phyloP scores from a whole-genome alignment of 2,888 invertebrate species.

The Sialis lutaria region DNA sequence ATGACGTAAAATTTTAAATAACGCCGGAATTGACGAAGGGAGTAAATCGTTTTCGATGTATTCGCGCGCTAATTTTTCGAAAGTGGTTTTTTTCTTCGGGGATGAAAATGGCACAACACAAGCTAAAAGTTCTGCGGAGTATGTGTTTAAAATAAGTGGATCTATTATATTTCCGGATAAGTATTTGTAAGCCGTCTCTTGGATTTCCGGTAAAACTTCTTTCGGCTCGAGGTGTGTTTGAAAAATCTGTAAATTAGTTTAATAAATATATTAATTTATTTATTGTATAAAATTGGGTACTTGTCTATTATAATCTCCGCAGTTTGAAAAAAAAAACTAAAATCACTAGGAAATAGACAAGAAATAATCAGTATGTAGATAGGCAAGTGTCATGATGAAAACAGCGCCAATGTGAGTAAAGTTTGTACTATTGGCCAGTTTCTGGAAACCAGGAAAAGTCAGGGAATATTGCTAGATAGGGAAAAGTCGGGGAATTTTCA shows the following conservation, averaged over 20 bases:
- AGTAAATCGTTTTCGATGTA: slow-evolving; percentile 19
- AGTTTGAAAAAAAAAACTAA: no score
- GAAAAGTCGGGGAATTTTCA: no score
- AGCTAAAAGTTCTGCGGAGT: slow-evolving; percentile 22
- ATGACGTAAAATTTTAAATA: slow-evolving; percentile 27
- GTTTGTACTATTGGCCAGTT: no score
- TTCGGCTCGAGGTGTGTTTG: slow-evolving; percentile 31
- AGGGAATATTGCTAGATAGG: no score
- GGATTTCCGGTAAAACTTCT: slow-evolving; percentile 23
- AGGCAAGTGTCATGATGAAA: no score
- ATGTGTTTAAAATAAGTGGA: slow-evolving; percentile 11
- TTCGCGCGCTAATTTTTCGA: slow-evolving; percentile 21
- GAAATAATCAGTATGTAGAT: no score
- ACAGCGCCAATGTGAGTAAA: no score
- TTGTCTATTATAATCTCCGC: no score
- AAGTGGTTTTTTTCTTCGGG: slow-evolving; percentile 24
- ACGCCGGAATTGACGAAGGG: slow-evolving; percentile 18
- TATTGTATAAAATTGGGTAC: no score
- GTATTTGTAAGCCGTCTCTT: slow-evolving; percentile 22
- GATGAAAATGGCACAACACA: slow-evolving; percentile 26
- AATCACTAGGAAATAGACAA: no score
- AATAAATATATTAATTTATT: slow-evolving; percentile 2
- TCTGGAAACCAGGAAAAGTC: no score
- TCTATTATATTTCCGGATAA: slow-evolving; percentile 20
- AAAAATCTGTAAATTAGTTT: not conserved